A percentile compares a stretch with the other conserved stretches of the same genome.
Evolutionary conservation across 2,888 invertebrate species (phyloP).

Genomic region (Platynereis dumerilii): DNA sequence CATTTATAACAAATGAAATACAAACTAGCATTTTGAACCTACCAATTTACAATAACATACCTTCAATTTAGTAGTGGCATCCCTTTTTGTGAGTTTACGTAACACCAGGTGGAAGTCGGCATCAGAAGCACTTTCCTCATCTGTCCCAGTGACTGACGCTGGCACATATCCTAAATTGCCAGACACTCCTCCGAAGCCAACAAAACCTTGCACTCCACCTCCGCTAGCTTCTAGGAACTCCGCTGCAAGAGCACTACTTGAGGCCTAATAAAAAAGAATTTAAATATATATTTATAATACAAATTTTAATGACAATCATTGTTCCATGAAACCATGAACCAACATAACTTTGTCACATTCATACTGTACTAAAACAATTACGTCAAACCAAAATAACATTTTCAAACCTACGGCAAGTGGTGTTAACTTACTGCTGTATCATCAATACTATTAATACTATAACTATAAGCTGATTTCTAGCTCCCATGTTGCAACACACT

Average conservation of each 20-base stretch:
- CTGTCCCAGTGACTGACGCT: slow-evolving; percentile 64
- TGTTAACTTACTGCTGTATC: too few relatives aligned
- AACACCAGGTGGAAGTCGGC: slow-evolving; percentile 79
- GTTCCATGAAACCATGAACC: background rate
- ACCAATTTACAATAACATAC: too few relatives aligned
- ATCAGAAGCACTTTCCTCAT: slow-evolving; percentile 72
- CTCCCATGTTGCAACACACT: too few relatives aligned
- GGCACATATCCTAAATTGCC: slow-evolving; percentile 71
- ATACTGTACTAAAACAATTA: too few relatives aligned
- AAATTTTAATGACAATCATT: background rate
- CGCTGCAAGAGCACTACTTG: slow-evolving; percentile 88
- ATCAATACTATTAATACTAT: too few relatives aligned
- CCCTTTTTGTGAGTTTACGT: slow-evolving; percentile 88
- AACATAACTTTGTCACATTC: background rate
- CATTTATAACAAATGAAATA: too few relatives aligned
- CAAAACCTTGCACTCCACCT: slow-evolving; percentile 66
- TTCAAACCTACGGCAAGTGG: too few relatives aligned
- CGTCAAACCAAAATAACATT: too few relatives aligned
- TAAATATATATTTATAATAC: background rate
- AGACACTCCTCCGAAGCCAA: slow-evolving; percentile 71
- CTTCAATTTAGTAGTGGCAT: slow-evolving; percentile 87
- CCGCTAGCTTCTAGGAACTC: slow-evolving; percentile 73
- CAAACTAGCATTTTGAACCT: too few relatives aligned
- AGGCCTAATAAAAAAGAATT: slow-evolving; percentile 71
- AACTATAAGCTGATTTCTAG: too few relatives aligned